Conservation (phyloP, 2,888 invertebrate genomes). For the Conistra vaccinii region DNA sequence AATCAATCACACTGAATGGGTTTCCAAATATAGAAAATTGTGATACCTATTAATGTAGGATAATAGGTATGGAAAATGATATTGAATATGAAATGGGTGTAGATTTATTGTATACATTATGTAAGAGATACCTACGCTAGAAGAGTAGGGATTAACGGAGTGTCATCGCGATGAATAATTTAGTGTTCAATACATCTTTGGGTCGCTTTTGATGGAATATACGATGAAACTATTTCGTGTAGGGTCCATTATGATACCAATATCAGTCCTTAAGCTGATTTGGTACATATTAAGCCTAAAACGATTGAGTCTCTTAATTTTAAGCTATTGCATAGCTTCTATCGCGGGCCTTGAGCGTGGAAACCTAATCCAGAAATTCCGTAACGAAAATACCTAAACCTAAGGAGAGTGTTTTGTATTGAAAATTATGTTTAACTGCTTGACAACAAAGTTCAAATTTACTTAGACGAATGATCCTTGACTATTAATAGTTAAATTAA, state of each 20-base stretch:
- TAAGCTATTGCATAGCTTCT: too few species aligned
- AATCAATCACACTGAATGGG: constrained; percentile 35
- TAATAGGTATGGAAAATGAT: constrained; percentile 29
- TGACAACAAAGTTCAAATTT: too few species aligned
- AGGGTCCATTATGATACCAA: neutral
- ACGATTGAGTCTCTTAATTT: neutral
- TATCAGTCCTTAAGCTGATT: neutral
- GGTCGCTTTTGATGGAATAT: neutral
- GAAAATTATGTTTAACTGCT: too few species aligned
- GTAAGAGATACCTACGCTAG: constrained; percentile 21
- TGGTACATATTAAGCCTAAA: neutral
- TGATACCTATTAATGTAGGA: constrained; percentile 35
- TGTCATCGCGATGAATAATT: constrained; percentile 48
- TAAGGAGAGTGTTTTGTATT: too few species aligned
- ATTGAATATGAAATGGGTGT: constrained; percentile 44
- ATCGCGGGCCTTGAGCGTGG: too few species aligned
- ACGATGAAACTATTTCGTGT: neutral
- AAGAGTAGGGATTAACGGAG: constrained; percentile 33
- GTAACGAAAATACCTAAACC: too few species aligned
- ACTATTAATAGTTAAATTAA: too few species aligned
- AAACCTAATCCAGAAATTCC: too few species aligned
- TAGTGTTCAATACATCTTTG: constrained; percentile 32
- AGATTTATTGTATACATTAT: constrained; percentile 47
- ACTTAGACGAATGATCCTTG: too few species aligned
- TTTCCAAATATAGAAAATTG: constrained; percentile 32